These are phyloP conservation scores for Latheticus oryzae DNA, from an alignment of 2,888 invertebrate species.

Conservation along the genomic window DNA sequence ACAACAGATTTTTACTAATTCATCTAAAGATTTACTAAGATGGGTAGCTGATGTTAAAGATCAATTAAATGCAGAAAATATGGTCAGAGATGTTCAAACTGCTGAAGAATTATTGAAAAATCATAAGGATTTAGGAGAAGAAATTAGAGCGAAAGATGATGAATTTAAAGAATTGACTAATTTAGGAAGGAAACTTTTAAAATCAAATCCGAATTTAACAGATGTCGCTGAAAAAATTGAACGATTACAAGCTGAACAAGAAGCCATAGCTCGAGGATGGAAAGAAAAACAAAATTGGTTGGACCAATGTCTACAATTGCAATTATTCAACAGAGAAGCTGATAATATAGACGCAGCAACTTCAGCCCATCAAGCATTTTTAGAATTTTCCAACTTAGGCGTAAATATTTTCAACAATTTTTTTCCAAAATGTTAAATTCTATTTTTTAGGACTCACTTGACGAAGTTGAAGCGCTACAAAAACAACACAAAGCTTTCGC, in stretches of 20 bases:
- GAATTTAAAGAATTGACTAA: constrained; percentile 87
- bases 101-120: constrained; percentile 91
- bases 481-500: constrained; percentile 95
- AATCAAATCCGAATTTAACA: constrained; percentile 77
- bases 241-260: constrained; percentile 79
- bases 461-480: constrained; percentile 90
- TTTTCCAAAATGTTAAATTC: neutral
- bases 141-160: constrained; percentile 89
- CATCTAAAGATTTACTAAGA: constrained; percentile 82
- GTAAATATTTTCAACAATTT: no score
- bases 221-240: constrained; percentile 84
- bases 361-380: constrained; percentile 92
- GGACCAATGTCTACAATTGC: constrained; percentile 88
- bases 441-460: constrained; percentile 78
- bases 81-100: constrained; percentile 89
- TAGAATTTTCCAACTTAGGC: constrained; percentile 89
- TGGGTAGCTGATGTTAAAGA: constrained; percentile 87
- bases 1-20: constrained; percentile 91
- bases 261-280: constrained; percentile 84
- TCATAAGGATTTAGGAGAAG: constrained; percentile 91
- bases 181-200: constrained; percentile 80
- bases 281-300: constrained; percentile 86
- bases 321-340: constrained; percentile 94
- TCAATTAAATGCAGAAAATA: constrained; percentile 80
- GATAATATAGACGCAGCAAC: constrained; percentile 97